A percentile compares a stretch with the other conserved stretches of the same genome.
phyloP scores from a whole-genome alignment of 2,797 vertebrate species.

The Chiroxiphia lanceolata region DNA sequence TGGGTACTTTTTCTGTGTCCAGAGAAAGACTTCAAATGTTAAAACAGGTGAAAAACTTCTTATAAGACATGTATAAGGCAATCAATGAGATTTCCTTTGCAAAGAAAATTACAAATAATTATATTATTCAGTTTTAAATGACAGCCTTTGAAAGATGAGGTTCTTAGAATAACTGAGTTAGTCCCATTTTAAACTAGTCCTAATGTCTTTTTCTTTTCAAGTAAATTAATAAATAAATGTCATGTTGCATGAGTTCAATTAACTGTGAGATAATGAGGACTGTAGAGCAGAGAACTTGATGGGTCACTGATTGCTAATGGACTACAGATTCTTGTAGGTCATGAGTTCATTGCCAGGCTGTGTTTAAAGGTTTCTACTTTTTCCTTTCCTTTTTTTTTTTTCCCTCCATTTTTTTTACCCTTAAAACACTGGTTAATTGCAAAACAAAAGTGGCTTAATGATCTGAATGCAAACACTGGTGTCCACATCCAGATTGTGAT shows the following conservation, averaged over 20 bases:
- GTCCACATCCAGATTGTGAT: not conserved
- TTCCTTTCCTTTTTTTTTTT: no score
- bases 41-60: not conserved
- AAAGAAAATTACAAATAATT: not conserved
- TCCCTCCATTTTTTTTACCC: not conserved
- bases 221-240: conserved; percentile 45
- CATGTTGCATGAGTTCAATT: conserved; percentile 23
- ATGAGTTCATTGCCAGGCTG: conserved; percentile 22
- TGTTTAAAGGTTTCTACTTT: not conserved
- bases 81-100: not conserved
- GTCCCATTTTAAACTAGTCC: conserved; percentile 7
- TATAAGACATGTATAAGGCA: not conserved
- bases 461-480: not conserved
- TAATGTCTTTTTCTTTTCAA: not conserved
- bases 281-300: conserved; percentile 13
- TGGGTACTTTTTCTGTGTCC: not conserved
- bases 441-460: not conserved
- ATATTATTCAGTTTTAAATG: not conserved
- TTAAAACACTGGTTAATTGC: not conserved
- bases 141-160: not conserved
- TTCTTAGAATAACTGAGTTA: conserved; percentile 18
- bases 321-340: conserved; percentile 43
- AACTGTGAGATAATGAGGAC: conserved; percentile 36
- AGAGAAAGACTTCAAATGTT: not conserved
- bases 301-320: conserved; percentile 45